Evolutionary conservation across 1,140 invertebrate species (phyloP), one percentile per base, ranked within the genome.

Genomic region (Eciton burchellii): DNA sequence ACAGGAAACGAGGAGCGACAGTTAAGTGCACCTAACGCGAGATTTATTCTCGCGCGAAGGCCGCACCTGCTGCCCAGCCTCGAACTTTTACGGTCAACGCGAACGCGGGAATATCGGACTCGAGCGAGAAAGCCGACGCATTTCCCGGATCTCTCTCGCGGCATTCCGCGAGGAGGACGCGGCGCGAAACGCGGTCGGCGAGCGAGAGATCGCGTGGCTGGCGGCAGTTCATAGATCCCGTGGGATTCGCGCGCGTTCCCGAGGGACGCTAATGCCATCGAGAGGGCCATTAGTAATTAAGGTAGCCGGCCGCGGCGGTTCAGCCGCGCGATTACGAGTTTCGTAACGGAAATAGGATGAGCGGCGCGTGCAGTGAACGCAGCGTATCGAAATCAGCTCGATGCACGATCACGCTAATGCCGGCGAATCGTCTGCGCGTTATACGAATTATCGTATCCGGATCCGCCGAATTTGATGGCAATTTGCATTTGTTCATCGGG

Each of bases 151-250:
- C 6, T 29, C 45, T 21, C 35, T n/a, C 26, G 16, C 26, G 29
- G 24, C 26, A 35, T 70, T 84, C 83, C 71, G 79, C 56, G 74
- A 73, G 41, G 19, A 24, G 41, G 43, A 59, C 63, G 21, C 21
- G 6, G 2, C 35, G 74, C 24, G 26, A 68, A 79, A 79, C 35
- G 54, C 49, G 35, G 62, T 54, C 29, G 29, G 35, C n/a, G 11
- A 52, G n/a, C n/a, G n/a, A n/a, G n/a, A 29, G 57, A 45, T 87
- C 74, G 82, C 82, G 86, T 87, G 86, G 73, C 63, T 43, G 16
- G 3, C 47, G 41, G 14, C 68, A 72, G 41, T 87, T 77, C 59
- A 52, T n/a, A 63, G 6, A 47, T 72, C 83, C 81, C 21, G 0
- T 9, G 81, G 63, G 82, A 81, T 16, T 87, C 77, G 52, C 70